Conservation (phyloP, 2,888 invertebrate species). For the Papilio demoleus region DNA sequence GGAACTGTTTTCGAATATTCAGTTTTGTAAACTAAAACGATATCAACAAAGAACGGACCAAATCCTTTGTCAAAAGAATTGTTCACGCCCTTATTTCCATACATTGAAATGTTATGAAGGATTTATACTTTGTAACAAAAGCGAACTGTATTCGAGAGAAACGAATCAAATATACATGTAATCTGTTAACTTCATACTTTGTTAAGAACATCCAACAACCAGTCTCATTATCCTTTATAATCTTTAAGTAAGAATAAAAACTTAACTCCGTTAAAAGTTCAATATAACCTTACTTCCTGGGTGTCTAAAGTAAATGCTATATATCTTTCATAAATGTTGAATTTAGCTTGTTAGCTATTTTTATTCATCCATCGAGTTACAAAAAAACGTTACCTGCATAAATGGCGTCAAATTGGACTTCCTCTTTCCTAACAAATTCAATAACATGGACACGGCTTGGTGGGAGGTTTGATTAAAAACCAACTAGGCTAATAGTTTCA, state of each 20-base stretch:
- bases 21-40: slow-evolving; percentile 20
- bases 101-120: slow-evolving; percentile 50
- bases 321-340: slow-evolving; percentile 24
- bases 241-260: slow-evolving; percentile 44
- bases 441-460: slow-evolving; percentile 43
- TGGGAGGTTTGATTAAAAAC: slow-evolving; percentile 48
- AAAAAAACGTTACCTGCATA: slow-evolving; percentile 33
- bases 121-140: slow-evolving; percentile 52
- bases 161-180: slow-evolving; percentile 63
- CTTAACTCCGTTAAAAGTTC: no score
- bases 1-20: slow-evolving; percentile 9
- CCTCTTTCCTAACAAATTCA: slow-evolving; percentile 46
- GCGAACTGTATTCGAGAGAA: slow-evolving; percentile 44
- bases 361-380: background rate
- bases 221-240: slow-evolving; percentile 52
- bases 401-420: slow-evolving; percentile 46
- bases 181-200: slow-evolving; percentile 60
- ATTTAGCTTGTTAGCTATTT: slow-evolving; percentile 32
- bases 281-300: background rate
- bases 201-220: slow-evolving; percentile 49
- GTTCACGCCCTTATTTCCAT: slow-evolving; percentile 40
- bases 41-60: slow-evolving; percentile 27
- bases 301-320: background rate
- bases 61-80: slow-evolving; percentile 37
- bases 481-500: no score